Percentiles rank a stretch among this genome's conserved stretches.
Evolutionary conservation across 2,888 invertebrate genomes (phyloP).

Genomic region (Spatulosminthurus flaviceps): DNA sequence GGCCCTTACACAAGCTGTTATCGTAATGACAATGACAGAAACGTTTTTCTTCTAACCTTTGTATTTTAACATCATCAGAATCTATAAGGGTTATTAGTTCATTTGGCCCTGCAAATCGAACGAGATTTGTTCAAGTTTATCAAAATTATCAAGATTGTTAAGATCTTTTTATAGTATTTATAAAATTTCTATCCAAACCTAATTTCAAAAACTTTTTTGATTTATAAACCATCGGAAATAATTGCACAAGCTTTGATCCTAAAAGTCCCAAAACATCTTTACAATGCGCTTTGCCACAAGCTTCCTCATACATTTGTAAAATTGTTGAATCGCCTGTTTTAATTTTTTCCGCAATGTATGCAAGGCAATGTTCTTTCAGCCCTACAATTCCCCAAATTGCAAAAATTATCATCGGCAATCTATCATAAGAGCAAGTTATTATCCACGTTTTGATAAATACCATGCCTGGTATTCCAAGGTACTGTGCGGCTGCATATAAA

Average conservation of each 20-base stretch:
- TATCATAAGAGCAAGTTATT: too few relatives aligned
- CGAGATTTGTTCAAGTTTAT: neutral
- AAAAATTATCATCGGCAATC: too few relatives aligned
- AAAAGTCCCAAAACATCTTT: conserved; percentile 52
- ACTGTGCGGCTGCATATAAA: conserved; percentile 53
- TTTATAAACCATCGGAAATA: conserved; percentile 56
- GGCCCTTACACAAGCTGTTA: too few relatives aligned
- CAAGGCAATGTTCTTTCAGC: conserved; percentile 55
- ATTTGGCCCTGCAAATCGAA: conserved; percentile 48
- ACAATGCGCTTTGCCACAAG: conserved; percentile 45
- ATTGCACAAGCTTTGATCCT: conserved; percentile 52
- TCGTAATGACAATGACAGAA: too few relatives aligned
- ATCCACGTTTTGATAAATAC: too few relatives aligned
- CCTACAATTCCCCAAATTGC: conserved; percentile 37
- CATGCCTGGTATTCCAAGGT: conserved; percentile 53
- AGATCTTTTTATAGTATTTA: neutral
- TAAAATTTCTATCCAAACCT: neutral
- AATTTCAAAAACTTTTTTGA: conserved; percentile 52
- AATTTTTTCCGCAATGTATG: conserved; percentile 54
- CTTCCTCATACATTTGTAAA: conserved; percentile 57
- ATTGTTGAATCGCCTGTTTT: conserved; percentile 52
- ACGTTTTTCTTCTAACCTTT: conserved; percentile 50
- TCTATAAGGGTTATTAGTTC: conserved; percentile 56
- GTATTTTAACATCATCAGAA: conserved; percentile 57
- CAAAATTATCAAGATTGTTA: neutral